Conservation (phyloP, 2,888 invertebrate genomes). For the Parnassius apollo region DNA sequence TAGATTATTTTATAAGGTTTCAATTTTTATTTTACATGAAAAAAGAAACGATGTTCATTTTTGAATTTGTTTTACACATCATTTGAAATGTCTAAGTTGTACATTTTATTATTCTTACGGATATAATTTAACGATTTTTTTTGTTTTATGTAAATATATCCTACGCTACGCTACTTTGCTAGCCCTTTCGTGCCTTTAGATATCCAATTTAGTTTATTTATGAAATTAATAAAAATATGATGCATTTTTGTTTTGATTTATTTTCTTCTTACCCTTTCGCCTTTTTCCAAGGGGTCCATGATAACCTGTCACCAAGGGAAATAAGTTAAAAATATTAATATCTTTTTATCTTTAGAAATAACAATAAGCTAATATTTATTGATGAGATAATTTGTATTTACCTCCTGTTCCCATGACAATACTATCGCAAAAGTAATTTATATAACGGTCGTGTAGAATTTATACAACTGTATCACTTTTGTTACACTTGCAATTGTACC, state of each 20-base stretch:
- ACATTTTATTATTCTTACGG: constrained; percentile 66
- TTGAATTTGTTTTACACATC: constrained; percentile 52
- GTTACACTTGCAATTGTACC: neutral
- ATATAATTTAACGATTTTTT: constrained; percentile 36
- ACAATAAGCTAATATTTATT: constrained; percentile 2
- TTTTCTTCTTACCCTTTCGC: constrained; percentile 35
- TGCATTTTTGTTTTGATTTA: constrained; percentile 56
- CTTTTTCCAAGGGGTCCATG: constrained; percentile 29
- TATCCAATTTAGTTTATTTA: constrained; percentile 77
- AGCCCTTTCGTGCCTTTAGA: constrained; percentile 66
- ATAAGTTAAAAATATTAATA: constrained; percentile 9
- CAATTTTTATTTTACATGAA: constrained; percentile 34
- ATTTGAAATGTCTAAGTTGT: constrained; percentile 66
- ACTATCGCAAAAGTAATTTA: constrained; percentile 43
- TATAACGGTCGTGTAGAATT: constrained; percentile 31
- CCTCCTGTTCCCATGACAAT: constrained; percentile 66
- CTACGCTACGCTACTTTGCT: constrained; percentile 62
- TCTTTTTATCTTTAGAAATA: constrained; percentile 14
- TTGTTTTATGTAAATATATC: constrained; percentile 71
- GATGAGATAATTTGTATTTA: constrained; percentile 38
- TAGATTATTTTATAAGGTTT: constrained; percentile 42
- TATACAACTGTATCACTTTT: constrained; percentile 12
- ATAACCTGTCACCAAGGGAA: constrained; percentile 1
- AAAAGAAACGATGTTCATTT: constrained; percentile 37
- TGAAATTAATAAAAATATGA: constrained; percentile 71